Conservation (phyloP, 2,888 invertebrate species). For the Amphimallon solstitiale region DNA sequence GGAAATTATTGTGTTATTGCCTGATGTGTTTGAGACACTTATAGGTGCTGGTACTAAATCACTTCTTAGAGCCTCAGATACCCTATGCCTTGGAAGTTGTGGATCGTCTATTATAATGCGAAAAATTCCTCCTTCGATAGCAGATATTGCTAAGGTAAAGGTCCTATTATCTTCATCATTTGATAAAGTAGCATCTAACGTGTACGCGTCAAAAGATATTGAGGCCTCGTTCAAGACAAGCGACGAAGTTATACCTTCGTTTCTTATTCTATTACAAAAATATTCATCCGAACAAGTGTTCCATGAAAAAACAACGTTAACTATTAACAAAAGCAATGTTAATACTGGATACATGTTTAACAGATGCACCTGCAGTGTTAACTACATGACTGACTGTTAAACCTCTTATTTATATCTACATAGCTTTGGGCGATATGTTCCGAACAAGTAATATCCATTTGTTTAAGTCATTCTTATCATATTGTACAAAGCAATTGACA, state of each 20-base stretch:
- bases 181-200: not conserved
- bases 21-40: constrained; percentile 47
- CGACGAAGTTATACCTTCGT: not conserved
- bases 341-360: constrained; percentile 5
- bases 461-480: constrained; percentile 4
- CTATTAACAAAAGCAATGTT: constrained; percentile 7
- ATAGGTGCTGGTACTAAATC: constrained; percentile 7
- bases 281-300: constrained; percentile 28
- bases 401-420: constrained; percentile 9
- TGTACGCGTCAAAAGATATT: not conserved
- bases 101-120: constrained; percentile 35
- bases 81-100: not conserved
- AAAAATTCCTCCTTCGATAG: constrained; percentile 22
- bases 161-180: not conserved
- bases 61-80: constrained; percentile 29
- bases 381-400: not conserved
- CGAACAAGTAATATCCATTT: constrained; percentile 7
- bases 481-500: not conserved
- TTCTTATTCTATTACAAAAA: constrained; percentile 31
- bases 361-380: not conserved
- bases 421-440: not conserved
- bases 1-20: constrained; percentile 65
- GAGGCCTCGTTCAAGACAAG: not conserved
- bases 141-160: constrained; percentile 14
- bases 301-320: constrained; percentile 6